Evolutionary conservation across 2,797 vertebrate genomes (phyloP).

Genomic region (Crenichthys baileyi): DNA sequence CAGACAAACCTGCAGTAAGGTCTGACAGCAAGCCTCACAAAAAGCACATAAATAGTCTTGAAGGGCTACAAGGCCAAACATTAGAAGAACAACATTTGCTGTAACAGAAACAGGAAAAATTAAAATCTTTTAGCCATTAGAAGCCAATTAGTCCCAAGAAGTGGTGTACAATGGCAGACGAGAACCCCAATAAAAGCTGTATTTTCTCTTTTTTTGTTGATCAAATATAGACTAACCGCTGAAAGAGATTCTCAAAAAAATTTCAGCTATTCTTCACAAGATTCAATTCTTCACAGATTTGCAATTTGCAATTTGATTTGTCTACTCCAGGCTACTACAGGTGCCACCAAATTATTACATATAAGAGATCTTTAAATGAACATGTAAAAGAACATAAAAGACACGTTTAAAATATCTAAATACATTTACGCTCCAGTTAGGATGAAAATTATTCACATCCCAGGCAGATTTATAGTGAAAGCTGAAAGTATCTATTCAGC

Average conservation of each 20-base stretch:
- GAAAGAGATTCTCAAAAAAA: background rate
- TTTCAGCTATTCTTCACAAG: background rate
- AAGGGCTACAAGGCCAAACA: slow-evolving; percentile 52
- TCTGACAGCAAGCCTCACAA: slow-evolving; percentile 52
- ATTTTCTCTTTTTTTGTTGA: slow-evolving; percentile 7
- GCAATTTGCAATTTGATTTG: no score
- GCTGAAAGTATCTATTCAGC: background rate
- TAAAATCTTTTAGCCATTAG: slow-evolving; percentile 61
- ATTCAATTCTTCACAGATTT: no score
- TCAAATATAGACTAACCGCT: slow-evolving; percentile 14
- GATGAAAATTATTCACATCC: background rate
- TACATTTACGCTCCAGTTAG: background rate
- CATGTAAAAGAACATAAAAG: background rate
- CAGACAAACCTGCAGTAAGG: slow-evolving; percentile 26
- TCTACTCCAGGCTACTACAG: background rate
- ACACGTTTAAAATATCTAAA: background rate
- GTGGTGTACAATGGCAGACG: slow-evolving; percentile 19
- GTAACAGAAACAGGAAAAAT: slow-evolving; percentile 18
- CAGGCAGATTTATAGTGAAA: background rate
- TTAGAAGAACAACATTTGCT: slow-evolving; percentile 27
- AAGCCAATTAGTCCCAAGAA: slow-evolving; percentile 53
- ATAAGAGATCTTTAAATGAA: background rate
- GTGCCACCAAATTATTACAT: background rate
- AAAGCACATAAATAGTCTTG: slow-evolving; percentile 45
- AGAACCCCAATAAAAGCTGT: slow-evolving; percentile 11